Evolutionary conservation across 2,113 vertebrate genomes (phyloP).

Genomic region (Xiphophorus maculatus): DNA sequence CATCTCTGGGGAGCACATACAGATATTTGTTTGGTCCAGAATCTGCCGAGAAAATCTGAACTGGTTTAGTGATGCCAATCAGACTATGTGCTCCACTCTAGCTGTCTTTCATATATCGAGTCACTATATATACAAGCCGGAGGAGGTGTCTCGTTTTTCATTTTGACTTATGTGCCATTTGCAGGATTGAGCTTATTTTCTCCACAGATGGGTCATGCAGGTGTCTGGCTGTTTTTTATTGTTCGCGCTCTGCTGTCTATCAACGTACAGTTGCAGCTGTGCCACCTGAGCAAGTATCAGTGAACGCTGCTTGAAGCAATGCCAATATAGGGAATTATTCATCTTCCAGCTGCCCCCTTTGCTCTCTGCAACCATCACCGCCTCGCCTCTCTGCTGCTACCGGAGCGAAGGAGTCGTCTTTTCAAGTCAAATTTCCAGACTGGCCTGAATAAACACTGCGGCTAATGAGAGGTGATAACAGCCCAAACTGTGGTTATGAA

Average conservation of each 20-base stretch:
- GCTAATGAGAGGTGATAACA: constrained; percentile 15
- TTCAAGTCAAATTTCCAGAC: constrained; percentile 6
- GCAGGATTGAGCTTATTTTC: too few species aligned
- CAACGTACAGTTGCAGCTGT: background rate
- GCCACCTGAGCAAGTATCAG: background rate
- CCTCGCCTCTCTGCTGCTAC: background rate
- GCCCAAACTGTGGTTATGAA: constrained; percentile 20
- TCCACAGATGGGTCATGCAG: too few species aligned
- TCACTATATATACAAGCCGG: too few species aligned
- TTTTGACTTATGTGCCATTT: too few species aligned
- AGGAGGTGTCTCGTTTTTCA: too few species aligned
- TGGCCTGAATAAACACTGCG: constrained; percentile 34
- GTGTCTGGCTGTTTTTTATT: background rate
- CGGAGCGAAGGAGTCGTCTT: background rate
- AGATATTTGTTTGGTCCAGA: too few species aligned
- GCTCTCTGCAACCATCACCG: constrained; percentile 1
- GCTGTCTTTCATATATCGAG: too few species aligned
- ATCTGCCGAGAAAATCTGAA: too few species aligned
- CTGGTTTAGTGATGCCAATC: too few species aligned
- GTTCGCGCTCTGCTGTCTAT: constrained; percentile 6
- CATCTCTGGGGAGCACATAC: too few species aligned
- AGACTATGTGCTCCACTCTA: too few species aligned
- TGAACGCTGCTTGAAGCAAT: constrained; percentile 26
- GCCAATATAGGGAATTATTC: constrained; percentile 46
- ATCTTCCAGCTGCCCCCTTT: constrained; percentile 18